Evolutionary conservation across 53 echinoderm and acorn worm species (phyloP), one percentile per base, ranked within the genome.

Genomic region (Mesocentrotus franciscanus): DNA sequence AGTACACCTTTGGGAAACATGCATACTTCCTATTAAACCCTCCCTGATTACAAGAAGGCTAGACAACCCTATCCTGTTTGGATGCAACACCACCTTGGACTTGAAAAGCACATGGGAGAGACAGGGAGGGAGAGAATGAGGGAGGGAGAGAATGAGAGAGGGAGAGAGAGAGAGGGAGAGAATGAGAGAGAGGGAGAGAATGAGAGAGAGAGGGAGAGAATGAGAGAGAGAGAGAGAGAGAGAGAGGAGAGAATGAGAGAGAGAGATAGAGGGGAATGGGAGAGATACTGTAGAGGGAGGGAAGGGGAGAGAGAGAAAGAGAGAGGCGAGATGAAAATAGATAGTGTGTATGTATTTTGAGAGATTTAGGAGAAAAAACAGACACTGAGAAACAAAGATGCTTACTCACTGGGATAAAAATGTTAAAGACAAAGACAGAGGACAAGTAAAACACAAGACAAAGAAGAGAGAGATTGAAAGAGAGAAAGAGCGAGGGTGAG

Each of bases 61-160:
- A 87, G 87, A 87, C 87, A 9, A n/a, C 13, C 24, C 36, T 27
- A 87, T 87, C 87, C 87, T 87, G 87, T 87, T 87, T 87, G 14
- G 58, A 58, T 87, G 58, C n/a, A 9, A 20, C 11, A 11, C 9
- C 20, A 87, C 56, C 58, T 58, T 87, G n/a, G 11, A 57, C 58
- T 55, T 87, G 56, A 87, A 58, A 58, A 59, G 58, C 26, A n/a
- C 15, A 13, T 27, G 58, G n/a, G n/a, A 87, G 74, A 74, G 74
- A 30, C 24, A 71, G 71, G 71, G 26, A 56, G 85, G 16, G 56
- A 85, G 55, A 85, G 24, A 66, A 12, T 2, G 87, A 87, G 59
- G 10, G n/a, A 58, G 55, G 1, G 55, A 20, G 84, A 39, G 83
- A 27, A 27, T 0, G 24, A 6, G 42, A 83, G 11, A 18, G 83